These are phyloP conservation scores for Petrocephalus sullivani DNA, from an alignment of 2,797 vertebrate genomes.

Conservation along the genomic window DNA sequence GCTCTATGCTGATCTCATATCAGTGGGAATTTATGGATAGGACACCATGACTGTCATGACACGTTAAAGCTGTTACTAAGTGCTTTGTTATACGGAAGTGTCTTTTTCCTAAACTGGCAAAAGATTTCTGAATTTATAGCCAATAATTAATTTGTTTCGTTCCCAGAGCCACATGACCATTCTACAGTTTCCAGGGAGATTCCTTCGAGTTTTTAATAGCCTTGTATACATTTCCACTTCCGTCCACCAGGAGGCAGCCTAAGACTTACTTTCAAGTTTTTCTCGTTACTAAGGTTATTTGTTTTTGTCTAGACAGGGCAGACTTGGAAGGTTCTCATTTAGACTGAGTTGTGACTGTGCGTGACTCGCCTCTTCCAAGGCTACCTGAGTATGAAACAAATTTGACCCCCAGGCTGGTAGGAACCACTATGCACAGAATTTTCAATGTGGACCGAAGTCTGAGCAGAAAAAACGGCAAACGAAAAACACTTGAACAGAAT, in stretches of 20 bases:
- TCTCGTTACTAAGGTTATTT: background rate
- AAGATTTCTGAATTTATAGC: background rate
- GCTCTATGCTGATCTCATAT: background rate
- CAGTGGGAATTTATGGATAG: background rate
- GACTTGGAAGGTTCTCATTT: slow-evolving; percentile 4
- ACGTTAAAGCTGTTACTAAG: background rate
- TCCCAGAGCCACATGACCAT: background rate
- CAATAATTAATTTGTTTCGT: background rate
- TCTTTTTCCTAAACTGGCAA: slow-evolving; percentile 2
- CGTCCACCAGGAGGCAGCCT: slow-evolving; percentile 19
- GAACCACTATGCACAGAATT: background rate
- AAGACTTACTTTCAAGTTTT: background rate
- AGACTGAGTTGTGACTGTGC: background rate
- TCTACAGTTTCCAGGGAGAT: slow-evolving; percentile 8
- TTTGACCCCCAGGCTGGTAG: background rate
- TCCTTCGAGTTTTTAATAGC: background rate
- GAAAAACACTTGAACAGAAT: background rate
- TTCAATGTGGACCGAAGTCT: background rate
- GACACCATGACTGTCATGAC: background rate
- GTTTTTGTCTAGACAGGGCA: slow-evolving; percentile 23
- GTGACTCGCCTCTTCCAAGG: background rate
- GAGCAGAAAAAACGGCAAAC: background rate
- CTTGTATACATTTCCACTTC: background rate
- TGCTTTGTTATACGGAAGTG: background rate
- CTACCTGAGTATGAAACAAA: background rate